phyloP scores from a whole-genome alignment of 2,888 invertebrate species.

The Dysmachus trigonus region DNA sequence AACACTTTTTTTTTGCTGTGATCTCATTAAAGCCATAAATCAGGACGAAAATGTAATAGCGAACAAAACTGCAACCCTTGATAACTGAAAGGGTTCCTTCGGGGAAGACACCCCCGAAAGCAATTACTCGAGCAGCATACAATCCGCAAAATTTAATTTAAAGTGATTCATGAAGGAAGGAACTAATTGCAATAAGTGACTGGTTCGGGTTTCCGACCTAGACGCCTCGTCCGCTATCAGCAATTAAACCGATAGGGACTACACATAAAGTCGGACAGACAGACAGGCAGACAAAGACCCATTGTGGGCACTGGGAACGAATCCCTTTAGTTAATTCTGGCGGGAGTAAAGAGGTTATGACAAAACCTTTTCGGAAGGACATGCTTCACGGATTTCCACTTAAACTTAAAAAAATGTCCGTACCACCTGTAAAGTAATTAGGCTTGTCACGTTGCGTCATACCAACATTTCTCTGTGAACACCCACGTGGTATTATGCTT shows the following conservation, averaged over 20 bases:
- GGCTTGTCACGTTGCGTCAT: neutral
- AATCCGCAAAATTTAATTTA: neutral
- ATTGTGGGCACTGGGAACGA: neutral
- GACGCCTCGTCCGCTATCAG: neutral
- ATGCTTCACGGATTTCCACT: neutral
- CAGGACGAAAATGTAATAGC: neutral
- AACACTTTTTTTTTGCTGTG: neutral
- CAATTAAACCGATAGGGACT: neutral
- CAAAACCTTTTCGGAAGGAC: neutral
- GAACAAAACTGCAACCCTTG: neutral
- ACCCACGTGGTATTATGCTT: neutral
- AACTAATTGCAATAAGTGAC: neutral
- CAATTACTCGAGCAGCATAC: neutral
- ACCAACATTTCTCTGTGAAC: neutral
- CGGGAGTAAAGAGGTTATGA: neutral
- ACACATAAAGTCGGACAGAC: neutral
- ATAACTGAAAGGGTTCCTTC: neutral
- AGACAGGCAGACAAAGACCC: neutral
- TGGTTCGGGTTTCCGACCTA: neutral
- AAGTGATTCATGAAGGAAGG: neutral
- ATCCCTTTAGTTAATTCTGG: neutral
- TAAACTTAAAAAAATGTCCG: neutral
- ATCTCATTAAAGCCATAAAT: conserved; percentile 18
- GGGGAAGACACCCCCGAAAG: neutral
- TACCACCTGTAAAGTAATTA: neutral